phyloP scores from a whole-genome alignment of 2,797 vertebrate genomes.

The Scyliorhinus canicula region DNA sequence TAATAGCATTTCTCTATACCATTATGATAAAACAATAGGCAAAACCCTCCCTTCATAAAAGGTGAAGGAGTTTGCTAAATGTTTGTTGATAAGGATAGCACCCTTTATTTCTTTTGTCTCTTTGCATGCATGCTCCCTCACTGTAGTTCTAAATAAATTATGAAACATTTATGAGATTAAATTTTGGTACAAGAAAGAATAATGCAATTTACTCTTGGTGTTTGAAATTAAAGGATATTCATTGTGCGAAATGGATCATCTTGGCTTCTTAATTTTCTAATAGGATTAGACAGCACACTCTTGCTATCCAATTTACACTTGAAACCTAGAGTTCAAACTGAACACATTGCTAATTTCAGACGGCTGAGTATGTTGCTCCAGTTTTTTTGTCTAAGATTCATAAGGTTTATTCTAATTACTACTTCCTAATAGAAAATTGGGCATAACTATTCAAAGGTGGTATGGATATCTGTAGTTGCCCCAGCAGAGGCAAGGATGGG shows the following conservation, averaged over 20 bases:
- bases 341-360: neutral
- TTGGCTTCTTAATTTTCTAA: neutral
- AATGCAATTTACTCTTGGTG: neutral
- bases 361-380: neutral
- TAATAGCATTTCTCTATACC: neutral
- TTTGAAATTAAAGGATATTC: neutral
- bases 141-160: neutral
- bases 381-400: neutral
- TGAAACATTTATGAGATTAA: neutral
- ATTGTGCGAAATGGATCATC: neutral
- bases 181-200: neutral
- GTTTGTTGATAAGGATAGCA: neutral
- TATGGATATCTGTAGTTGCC: neutral
- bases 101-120: neutral
- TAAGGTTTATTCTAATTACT: neutral
- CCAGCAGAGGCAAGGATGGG: neutral
- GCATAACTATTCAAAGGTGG: neutral
- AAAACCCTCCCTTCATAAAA: neutral
- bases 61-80: neutral
- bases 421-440: neutral
- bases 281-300: neutral
- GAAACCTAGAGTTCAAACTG: neutral
- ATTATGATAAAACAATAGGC: no score
- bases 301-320: constrained; percentile 24
- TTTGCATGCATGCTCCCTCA: neutral